Conservation (phyloP, 2,888 invertebrate genomes). For the Onthophagus sagittarius region DNA sequence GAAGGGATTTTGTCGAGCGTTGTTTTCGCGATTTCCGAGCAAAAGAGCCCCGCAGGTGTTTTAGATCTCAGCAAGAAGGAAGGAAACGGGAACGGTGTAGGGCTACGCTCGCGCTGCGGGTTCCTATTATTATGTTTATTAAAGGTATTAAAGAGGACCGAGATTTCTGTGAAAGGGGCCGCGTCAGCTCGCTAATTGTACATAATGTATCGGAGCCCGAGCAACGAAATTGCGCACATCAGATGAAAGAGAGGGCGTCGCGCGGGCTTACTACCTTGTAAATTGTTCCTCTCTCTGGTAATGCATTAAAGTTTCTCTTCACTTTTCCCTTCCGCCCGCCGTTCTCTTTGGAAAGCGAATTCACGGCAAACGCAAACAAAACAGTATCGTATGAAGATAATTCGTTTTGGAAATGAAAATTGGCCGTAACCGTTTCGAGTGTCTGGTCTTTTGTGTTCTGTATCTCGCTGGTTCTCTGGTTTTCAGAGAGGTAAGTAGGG, state of each 20-base stretch:
- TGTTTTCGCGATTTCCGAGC: background rate
- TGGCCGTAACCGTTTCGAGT: too few species aligned
- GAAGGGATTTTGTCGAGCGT: background rate
- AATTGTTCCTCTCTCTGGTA: background rate
- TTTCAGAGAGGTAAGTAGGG: background rate
- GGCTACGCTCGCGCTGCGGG: conserved; percentile 11
- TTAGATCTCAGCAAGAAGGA: background rate
- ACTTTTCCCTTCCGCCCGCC: background rate
- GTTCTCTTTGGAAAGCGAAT: too few species aligned
- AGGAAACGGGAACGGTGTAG: background rate
- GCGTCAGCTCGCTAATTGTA: conserved; percentile 3
- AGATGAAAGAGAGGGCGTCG: background rate
- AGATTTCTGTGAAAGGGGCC: conserved; percentile 3
- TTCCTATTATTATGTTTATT: conserved; percentile 23
- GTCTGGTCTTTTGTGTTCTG: background rate
- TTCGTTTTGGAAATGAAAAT: too few species aligned
- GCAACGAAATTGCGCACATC: conserved; percentile 1
- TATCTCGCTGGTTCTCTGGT: background rate
- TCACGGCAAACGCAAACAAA: too few species aligned
- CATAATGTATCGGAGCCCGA: conserved; percentile 6
- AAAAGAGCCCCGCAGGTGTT: conserved; percentile 5
- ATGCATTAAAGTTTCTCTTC: background rate
- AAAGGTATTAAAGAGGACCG: conserved; percentile 14
- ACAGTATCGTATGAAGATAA: too few species aligned
- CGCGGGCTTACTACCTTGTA: background rate